Percentiles rank a stretch among this genome's conserved stretches.
Evolutionary conservation across 37 sponge, comb jelly and placozoan genomes (phyloP).

Genomic region (Chondrosia reniformis): DNA sequence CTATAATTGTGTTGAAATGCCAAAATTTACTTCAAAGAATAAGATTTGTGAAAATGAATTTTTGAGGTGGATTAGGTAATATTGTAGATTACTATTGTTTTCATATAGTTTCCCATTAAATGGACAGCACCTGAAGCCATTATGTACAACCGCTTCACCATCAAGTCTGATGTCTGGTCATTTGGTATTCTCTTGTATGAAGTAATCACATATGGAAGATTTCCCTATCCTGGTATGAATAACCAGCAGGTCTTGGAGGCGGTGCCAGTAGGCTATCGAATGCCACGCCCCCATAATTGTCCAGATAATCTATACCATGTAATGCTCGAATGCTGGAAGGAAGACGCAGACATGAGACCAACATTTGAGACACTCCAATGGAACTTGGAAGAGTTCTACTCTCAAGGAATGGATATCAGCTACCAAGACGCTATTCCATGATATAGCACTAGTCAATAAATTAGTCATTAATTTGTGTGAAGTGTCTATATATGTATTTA

Average conservation of each 20-base stretch:
- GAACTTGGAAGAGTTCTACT: constrained; percentile 83
- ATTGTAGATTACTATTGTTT: too few relatives aligned
- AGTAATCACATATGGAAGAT: constrained; percentile 91
- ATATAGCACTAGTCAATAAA: too few relatives aligned
- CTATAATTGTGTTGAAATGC: too few relatives aligned
- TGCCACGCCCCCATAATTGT: constrained; percentile 65
- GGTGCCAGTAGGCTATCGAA: constrained; percentile 72
- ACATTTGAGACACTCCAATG: constrained; percentile 90
- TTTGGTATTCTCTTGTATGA: constrained; percentile 96
- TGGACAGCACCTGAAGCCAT: constrained; percentile 99
- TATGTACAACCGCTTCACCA: constrained; percentile 92
- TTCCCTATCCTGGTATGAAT: constrained; percentile 97
- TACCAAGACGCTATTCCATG: too few relatives aligned
- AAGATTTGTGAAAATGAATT: too few relatives aligned
- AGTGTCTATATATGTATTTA: too few relatives aligned
- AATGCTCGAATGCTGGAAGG: constrained; percentile 84
- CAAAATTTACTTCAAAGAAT: too few relatives aligned
- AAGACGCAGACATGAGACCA: constrained; percentile 65
- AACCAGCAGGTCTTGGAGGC: constrained; percentile 84
- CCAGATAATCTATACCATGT: constrained; percentile 71
- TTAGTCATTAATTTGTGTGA: too few relatives aligned
- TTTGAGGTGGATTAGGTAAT: too few relatives aligned
- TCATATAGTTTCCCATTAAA: constrained; percentile 86
- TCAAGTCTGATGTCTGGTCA: constrained; percentile 99
- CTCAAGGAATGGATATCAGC: constrained; percentile 5